These are phyloP conservation scores for Uloborus diversus DNA, from an alignment of 1,140 invertebrate species.

Conservation along the genomic window DNA sequence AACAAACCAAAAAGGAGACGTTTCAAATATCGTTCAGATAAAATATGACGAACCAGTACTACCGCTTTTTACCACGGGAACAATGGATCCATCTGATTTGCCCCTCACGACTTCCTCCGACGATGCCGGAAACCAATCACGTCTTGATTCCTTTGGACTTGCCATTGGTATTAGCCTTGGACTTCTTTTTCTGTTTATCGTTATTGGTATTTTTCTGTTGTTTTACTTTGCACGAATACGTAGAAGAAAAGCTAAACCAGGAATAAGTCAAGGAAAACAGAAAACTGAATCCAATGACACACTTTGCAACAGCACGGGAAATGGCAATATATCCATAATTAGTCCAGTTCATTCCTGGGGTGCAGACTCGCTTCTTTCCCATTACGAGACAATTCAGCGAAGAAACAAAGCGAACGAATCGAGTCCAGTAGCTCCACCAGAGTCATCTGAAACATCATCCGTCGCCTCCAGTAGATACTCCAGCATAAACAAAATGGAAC, in stretches of 20 bases:
- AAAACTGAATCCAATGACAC: slow-evolving; percentile 27
- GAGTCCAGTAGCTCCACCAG: background rate
- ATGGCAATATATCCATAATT: slow-evolving; percentile 34
- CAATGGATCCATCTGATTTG: background rate
- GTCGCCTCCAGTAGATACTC: slow-evolving; percentile 37
- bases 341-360: slow-evolving; percentile 58
- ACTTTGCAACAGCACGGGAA: background rate
- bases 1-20: background rate
- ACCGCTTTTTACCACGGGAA: background rate
- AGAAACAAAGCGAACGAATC: slow-evolving; percentile 11
- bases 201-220: slow-evolving; percentile 3
- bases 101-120: too few species aligned
- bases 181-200: background rate
- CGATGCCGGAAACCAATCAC: background rate
- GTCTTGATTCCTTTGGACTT: background rate
- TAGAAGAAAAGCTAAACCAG: background rate
- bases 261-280: background rate
- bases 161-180: slow-evolving; percentile 3
- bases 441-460: slow-evolving; percentile 12
- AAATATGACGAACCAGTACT: background rate
- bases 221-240: background rate
- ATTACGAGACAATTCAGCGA: slow-evolving; percentile 50
- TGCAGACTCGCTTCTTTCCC: slow-evolving; percentile 55
- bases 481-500: background rate
- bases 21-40: slow-evolving; percentile 35